Evolutionary conservation across 1,140 invertebrate species (phyloP), one percentile per base, ranked within the genome.

Genomic region (Papilio machaon): DNA sequence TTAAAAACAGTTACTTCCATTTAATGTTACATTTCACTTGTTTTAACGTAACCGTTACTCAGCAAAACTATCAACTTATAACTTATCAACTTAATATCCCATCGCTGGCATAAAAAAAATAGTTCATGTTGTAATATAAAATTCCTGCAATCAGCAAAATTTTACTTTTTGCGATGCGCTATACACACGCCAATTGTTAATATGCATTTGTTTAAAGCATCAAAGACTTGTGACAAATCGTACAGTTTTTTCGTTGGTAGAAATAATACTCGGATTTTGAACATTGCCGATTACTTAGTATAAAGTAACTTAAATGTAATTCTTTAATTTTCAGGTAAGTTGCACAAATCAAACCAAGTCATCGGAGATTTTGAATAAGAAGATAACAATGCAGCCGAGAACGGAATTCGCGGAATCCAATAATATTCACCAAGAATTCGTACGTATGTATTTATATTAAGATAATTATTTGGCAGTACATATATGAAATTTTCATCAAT

Each of bases 241-340:
- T 60, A 60, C 19, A 64, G 58, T 2, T 6, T 10, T 19, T 23
- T n/a, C 19, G 19, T 10, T 23, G 8, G 49, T 17, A 17, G 17
- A 2, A 60, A 60, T 60, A 19, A 10, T 19, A 8, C 7, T 10
- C 2, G 19, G 2, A 19, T 23, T 3, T 3, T 2, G 10, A 64
- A 30, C 19, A 67, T 67, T 67, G 30, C 6, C 13, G 2, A 54
- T 2, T 54, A 5, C 35, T 13, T 1, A 35, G 4, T 67, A 23
- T 67, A 67, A 30, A 30, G 23, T 30, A 30, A 11, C 2, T 43
- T 23, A 70, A n/a, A 46, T 23, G 6, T 13, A 5, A 11, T 70
- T 58, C 49, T 35, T 67, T 46, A 70, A 17, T 47, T 80, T 80
- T 80, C 79, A 80, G 79, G 79, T 80, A 80, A 80, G 79, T 52